Percentiles rank a stretch among this genome's conserved stretches.
Evolutionary conservation across 2,888 invertebrate genomes (phyloP).

Genomic region (Argynnis bischoffii): DNA sequence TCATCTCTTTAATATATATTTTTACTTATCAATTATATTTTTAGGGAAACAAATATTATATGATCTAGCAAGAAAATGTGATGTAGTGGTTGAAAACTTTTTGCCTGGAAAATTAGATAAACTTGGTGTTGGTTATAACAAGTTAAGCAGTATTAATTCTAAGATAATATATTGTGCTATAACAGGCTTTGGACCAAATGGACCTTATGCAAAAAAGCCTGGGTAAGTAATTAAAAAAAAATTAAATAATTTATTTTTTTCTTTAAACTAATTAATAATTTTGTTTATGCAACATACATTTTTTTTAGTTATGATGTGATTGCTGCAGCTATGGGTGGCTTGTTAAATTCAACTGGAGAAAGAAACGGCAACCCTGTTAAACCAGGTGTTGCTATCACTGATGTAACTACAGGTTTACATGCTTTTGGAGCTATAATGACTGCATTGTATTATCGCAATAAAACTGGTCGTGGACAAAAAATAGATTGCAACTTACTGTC

Average conservation of each 20-base stretch:
- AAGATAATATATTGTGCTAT: slow-evolving; percentile 95
- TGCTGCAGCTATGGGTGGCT: slow-evolving; percentile 95
- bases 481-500: slow-evolving; percentile 97
- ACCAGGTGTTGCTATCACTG: slow-evolving; percentile 96
- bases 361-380: slow-evolving; percentile 92
- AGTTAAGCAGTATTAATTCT: slow-evolving; percentile 86
- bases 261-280: not conserved
- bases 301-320: slow-evolving; percentile 92
- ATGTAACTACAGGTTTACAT: slow-evolving; percentile 95
- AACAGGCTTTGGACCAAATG: slow-evolving; percentile 94
- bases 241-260: not conserved
- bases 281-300: not conserved
- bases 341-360: slow-evolving; percentile 94
- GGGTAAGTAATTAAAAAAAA: slow-evolving; percentile 74
- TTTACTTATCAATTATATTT: slow-evolving; percentile 25
- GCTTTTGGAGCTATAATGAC: slow-evolving; percentile 97
- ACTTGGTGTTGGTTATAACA: slow-evolving; percentile 90
- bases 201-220: slow-evolving; percentile 93
- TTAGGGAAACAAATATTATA: slow-evolving; percentile 83
- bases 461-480: slow-evolving; percentile 93
- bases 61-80: slow-evolving; percentile 88
- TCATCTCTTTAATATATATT: not conserved
- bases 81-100: slow-evolving; percentile 96
- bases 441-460: slow-evolving; percentile 89
- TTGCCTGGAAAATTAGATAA: slow-evolving; percentile 93